These are phyloP conservation scores for Trachemys scripta DNA, from an alignment of 2,113 vertebrate species.

Conservation along the genomic window DNA sequence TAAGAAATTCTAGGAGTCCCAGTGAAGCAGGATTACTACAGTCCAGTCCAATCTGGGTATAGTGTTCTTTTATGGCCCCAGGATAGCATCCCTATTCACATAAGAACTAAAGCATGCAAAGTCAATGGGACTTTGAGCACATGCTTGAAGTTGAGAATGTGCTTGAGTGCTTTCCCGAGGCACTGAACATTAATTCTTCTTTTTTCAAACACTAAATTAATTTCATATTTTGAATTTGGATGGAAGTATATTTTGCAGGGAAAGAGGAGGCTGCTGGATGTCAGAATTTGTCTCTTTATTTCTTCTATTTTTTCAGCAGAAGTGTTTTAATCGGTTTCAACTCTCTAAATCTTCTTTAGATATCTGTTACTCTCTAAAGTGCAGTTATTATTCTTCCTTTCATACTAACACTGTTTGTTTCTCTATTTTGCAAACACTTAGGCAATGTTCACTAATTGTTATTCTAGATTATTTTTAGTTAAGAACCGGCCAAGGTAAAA, in stretches of 20 bases:
- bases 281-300: background rate
- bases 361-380: background rate
- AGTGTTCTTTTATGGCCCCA: background rate
- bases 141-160: background rate
- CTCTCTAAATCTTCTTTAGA: background rate
- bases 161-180: background rate
- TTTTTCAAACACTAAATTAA: background rate
- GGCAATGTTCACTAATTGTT: slow-evolving; percentile 37
- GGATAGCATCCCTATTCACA: background rate
- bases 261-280: background rate
- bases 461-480: slow-evolving; percentile 65
- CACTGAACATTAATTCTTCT: background rate
- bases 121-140: background rate
- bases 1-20: background rate
- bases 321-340: background rate
- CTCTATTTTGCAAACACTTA: background rate
- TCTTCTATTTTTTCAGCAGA: background rate
- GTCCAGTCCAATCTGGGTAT: background rate
- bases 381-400: background rate
- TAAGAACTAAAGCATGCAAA: slow-evolving; percentile 22
- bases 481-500: slow-evolving; percentile 55
- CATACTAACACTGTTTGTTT: background rate
- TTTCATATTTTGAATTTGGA: background rate
- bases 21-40: background rate
- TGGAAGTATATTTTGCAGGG: background rate